phyloP scores from a whole-genome alignment of 2,888 invertebrate genomes.

The Diloba caeruleocephala region DNA sequence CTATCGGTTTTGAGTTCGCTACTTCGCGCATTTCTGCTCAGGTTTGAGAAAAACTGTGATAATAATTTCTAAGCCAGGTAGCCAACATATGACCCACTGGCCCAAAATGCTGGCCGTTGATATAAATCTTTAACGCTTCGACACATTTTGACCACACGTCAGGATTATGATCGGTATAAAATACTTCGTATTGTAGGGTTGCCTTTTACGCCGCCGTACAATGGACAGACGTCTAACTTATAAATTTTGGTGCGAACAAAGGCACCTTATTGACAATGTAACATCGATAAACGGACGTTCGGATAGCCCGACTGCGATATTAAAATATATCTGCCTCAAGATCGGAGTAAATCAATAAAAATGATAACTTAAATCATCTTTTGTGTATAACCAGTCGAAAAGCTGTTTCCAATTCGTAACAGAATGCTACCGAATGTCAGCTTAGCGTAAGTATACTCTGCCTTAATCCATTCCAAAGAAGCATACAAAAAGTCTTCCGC shows the following conservation, averaged over 20 bases:
- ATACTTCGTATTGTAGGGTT: constrained; percentile 76
- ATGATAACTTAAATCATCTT: constrained; percentile 77
- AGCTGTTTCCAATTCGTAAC: constrained; percentile 55
- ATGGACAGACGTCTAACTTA: constrained; percentile 84
- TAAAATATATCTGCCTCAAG: constrained; percentile 79
- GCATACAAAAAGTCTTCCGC: constrained; percentile 77
- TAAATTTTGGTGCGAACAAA: constrained; percentile 87
- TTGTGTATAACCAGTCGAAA: constrained; percentile 52
- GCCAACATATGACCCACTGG: constrained; percentile 64
- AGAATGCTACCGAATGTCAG: constrained; percentile 69
- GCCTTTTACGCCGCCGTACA: constrained; percentile 71
- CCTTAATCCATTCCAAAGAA: constrained; percentile 65
- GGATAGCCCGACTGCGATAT: constrained; percentile 74
- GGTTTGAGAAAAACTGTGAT: constrained; percentile 15
- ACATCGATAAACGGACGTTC: constrained; percentile 77
- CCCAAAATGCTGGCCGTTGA: constrained; percentile 61
- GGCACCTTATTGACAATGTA: constrained; percentile 86
- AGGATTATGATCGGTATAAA: constrained; percentile 83
- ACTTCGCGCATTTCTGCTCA: constrained; percentile 11
- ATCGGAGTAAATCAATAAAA: constrained; percentile 83
- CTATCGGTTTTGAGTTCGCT: background rate
- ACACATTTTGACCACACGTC: constrained; percentile 88
- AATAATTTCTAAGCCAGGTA: constrained; percentile 47
- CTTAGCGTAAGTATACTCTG: constrained; percentile 64
- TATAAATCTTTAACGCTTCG: constrained; percentile 86